Percentiles rank a stretch among this genome's conserved stretches.
These are phyloP conservation scores for Andrena bicolor DNA, from an alignment of 2,888 invertebrate species.

Conservation along the genomic window DNA sequence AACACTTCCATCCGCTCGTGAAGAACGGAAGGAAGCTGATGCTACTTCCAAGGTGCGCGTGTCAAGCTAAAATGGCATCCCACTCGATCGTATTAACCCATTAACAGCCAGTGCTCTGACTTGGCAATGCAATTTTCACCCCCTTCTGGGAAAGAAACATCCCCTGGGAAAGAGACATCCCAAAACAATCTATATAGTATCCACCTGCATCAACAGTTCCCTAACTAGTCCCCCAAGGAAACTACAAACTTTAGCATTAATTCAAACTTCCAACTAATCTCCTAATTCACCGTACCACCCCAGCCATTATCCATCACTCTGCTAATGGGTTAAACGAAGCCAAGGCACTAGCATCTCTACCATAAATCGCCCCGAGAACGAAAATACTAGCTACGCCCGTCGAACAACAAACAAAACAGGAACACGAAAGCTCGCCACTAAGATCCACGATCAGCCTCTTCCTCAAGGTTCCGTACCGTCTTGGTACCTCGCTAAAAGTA, in stretches of 20 bases:
- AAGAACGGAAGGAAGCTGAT: not conserved
- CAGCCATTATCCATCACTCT: not conserved
- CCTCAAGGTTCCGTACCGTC: slow-evolving; percentile 79
- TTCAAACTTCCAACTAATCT: no score
- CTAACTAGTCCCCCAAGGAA: no score
- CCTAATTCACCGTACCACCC: no score
- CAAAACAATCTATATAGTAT: no score
- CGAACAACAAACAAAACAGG: not conserved
- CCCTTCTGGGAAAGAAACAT: no score
- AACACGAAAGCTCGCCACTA: slow-evolving; percentile 35
- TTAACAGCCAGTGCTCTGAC: not conserved
- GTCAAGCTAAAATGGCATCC: slow-evolving; percentile 2
- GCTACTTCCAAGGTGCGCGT: not conserved
- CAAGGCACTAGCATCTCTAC: not conserved
- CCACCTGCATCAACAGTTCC: no score
- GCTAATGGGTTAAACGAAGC: slow-evolving; percentile 35
- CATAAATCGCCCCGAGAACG: not conserved
- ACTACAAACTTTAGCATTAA: no score
- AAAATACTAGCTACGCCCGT: no score
- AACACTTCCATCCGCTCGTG: not conserved
- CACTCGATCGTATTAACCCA: slow-evolving; percentile 1
- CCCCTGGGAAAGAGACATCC: no score
- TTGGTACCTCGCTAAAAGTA: slow-evolving; percentile 84
- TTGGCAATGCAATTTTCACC: slow-evolving; percentile 1
- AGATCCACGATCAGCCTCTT: slow-evolving; percentile 32